Conservation (phyloP, 2,797 vertebrate species). For the Acestrorhynchus altus region DNA sequence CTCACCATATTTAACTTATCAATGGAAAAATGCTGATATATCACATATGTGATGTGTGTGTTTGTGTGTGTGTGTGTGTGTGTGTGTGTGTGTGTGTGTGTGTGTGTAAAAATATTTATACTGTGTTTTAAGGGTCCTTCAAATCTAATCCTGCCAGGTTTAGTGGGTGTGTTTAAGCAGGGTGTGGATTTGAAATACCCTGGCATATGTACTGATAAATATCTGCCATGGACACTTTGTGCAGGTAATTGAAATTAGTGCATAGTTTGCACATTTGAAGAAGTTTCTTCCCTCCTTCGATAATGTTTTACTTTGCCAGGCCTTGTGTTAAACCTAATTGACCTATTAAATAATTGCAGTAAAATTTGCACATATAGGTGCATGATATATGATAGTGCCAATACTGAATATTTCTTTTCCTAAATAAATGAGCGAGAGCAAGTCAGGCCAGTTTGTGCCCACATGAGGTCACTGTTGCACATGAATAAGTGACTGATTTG, state of each 20-base stretch:
- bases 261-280: background rate
- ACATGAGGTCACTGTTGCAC: constrained; percentile 45
- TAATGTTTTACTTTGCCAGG: background rate
- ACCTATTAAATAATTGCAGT: background rate
- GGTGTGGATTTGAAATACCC: too few species aligned
- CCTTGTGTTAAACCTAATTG: background rate
- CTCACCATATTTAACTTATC: too few species aligned
- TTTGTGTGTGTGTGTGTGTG: too few species aligned
- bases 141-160: too few species aligned
- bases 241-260: constrained; percentile 1
- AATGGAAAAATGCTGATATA: too few species aligned
- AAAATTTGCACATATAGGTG: background rate
- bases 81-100: too few species aligned
- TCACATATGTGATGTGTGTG: too few species aligned
- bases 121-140: too few species aligned
- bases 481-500: background rate
- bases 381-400: constrained; percentile 6
- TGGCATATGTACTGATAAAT: too few species aligned
- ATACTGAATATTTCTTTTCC: background rate
- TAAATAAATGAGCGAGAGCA: background rate
- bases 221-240: background rate
- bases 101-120: too few species aligned
- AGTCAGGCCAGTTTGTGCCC: background rate
- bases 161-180: too few species aligned
- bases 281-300: background rate